Evolutionary conservation across 2,113 vertebrate genomes (phyloP), one percentile per base, ranked within the genome.

Genomic region (Gnathonemus echidnorhynchus): DNA sequence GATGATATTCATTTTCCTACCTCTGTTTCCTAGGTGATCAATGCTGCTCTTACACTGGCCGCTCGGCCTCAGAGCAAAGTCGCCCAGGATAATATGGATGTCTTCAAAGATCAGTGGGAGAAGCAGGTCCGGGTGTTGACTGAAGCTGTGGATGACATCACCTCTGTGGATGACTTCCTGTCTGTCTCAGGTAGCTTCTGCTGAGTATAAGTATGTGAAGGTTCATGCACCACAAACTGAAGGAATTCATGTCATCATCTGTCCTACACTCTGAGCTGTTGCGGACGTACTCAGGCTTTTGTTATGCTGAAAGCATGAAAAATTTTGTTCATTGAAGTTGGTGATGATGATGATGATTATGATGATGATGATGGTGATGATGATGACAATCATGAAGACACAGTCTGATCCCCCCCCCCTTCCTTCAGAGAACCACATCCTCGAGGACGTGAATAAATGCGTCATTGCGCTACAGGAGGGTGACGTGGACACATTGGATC

Each of bases 31-130:
- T 24, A 99, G 98, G 98, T 99, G 48, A 99, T 99, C 94, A 99
- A 99, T 62, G 98, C 98, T 5, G 98, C 98, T 0, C 97, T 99
- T 62, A 99, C 98, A 0, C 89, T 99, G 95, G 98, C 98, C 2
- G 98, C 98, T 39, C 97, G 98, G 56, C 98, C 98, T 24, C 97
- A 98, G 92, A 99, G 98, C 95, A 99, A 99, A 94, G 98, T 99
- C 27, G 98, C 98, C 58, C 98, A 99, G 93, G 98, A 99, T 95
- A 99, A 99, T 94, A 99, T 99, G 98, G 98, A 99, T 0, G 98
- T 99, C 86, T 99, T 99, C 91, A 99, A 99, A 93, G 98, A 99
- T 91, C 98, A 99, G 91, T 99, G 98, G 98, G 98, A 99, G 95
- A 99, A 99, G 89, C 98, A 99, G 94, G 98, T 99, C 31, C 96